Base-by-base conservation (phyloP, 1,140 invertebrate species). In the Papilio machaon region DNA sequence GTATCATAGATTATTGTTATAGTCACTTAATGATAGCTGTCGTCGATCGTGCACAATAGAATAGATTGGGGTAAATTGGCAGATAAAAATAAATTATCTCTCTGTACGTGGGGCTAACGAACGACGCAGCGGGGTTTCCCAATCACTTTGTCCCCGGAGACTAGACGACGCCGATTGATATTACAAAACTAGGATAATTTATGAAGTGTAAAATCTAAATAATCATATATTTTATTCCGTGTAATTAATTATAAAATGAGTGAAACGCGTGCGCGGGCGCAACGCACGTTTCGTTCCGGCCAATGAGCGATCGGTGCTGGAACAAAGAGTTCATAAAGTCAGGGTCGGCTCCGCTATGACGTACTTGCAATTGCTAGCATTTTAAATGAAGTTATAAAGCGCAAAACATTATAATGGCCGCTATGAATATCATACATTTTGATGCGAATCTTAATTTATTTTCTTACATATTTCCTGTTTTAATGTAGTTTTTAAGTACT, bases 21-120 rank as follows among this genome's bases (percentile, higher is more conserved):
- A 86, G 83, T 86, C 79, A 80, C 85, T 90, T 87, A 89, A 88
- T 80, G 87, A 88, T 87, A 85, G 83, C 86, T 90, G 90, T 91
- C 90, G 86, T 86, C 87, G 84, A 76, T 79, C 82, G 82, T 86
- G 83, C 81, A 90, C 90, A 92, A 91, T 91, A 88, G 84, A 86
- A 82, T 85, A 88, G 89, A 92, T 92, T 91, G 91, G 91, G 89
- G 91, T 92, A 92, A 94, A 92, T 91, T 91, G 91, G 88, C 86
- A 90, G 88, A 94, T 92, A 91, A 91, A 91, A 93, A 92, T 92
- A 92, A 94, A 92, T 91, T 91, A 94, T 92, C 87, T 88, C 82
- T 60, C 58, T 89, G 84, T 91, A 86, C 86, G 86, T 88, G 83
- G 85, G 88, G 91, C 88, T 92, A 94, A 92, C 91, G 90, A 92